A percentile compares a stretch with the other conserved stretches of the same genome.
Evolutionary conservation across 2,797 vertebrate species (phyloP).

Genomic region (Pipistrellus kuhlii): DNA sequence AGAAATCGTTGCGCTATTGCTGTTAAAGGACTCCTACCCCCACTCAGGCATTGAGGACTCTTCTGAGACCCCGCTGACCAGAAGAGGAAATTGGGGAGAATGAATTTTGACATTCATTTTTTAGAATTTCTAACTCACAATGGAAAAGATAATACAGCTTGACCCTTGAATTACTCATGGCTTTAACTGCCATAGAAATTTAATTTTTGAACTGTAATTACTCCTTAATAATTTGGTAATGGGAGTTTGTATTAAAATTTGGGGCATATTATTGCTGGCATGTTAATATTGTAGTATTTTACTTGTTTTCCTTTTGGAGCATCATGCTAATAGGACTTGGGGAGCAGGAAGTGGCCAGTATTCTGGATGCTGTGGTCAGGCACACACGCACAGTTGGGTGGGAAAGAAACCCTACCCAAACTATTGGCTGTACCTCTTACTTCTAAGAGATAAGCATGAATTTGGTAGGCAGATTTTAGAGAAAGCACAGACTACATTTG

Average conservation of each 20-base stretch:
- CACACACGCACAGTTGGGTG: neutral
- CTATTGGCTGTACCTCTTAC: neutral
- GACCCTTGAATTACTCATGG: conserved; percentile 7
- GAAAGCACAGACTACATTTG: neutral
- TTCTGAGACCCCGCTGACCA: neutral
- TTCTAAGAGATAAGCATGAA: neutral
- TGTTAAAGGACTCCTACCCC: neutral
- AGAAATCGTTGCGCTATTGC: neutral
- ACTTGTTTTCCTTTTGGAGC: conserved; percentile 22
- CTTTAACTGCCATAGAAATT: conserved; percentile 24
- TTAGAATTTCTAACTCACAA: conserved; percentile 31
- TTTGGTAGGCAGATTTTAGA: conserved; percentile 16
- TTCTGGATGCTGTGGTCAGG: conserved; percentile 41
- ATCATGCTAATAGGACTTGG: neutral
- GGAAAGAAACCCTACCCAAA: neutral
- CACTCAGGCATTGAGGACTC: neutral
- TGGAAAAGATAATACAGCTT: neutral
- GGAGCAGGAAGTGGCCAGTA: neutral
- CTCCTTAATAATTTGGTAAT: conserved; percentile 27
- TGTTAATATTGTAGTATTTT: conserved; percentile 30
- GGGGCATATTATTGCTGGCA: neutral
- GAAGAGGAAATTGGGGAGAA: conserved; percentile 25
- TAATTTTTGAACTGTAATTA: conserved; percentile 36
- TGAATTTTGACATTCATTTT: conserved; percentile 30
- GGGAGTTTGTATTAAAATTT: conserved; percentile 46